A percentile compares a stretch with the other conserved stretches of the same genome.
Conservation (phyloP, 2,113 vertebrate species). For the Cariama cristata region DNA sequence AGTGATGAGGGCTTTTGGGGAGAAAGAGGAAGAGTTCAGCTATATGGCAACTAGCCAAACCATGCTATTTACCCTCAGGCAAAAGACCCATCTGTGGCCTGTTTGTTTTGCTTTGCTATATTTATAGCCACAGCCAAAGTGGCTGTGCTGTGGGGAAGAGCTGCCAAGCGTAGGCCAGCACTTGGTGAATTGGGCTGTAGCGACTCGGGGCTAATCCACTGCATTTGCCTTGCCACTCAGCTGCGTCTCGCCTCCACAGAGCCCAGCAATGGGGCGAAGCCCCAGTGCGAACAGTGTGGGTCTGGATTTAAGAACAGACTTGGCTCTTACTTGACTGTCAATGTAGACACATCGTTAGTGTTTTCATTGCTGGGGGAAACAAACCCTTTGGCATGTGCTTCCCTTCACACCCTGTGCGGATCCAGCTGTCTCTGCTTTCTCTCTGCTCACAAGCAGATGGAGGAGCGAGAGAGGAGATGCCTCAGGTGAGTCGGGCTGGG, state of each 20-base stretch:
- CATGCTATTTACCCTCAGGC: not conserved
- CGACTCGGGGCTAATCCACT: fast-evolving
- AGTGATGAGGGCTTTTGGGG: not conserved
- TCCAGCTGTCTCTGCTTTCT: constrained; percentile 22
- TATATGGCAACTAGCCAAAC: not conserved
- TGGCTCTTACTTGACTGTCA: not conserved
- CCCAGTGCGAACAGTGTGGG: fast-evolving
- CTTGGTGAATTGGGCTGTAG: not conserved
- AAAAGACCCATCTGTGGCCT: not conserved
- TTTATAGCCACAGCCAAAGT: not conserved
- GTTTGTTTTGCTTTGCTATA: not conserved
- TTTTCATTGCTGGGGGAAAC: not conserved
- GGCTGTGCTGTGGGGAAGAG: not conserved
- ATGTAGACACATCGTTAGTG: not conserved
- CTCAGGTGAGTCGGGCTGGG: constrained; percentile 45
- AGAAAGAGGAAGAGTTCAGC: not conserved
- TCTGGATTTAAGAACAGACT: not conserved
- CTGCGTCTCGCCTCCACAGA: not conserved
- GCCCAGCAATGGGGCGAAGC: fast-evolving
- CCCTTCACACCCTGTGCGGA: not conserved
- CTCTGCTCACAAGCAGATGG: not conserved
- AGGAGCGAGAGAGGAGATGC: not conserved
- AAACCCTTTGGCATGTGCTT: not conserved
- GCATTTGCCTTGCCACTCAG: not conserved
- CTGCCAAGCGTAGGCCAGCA: not conserved